Percentiles rank a stretch among this genome's conserved stretches.
Conservation (phyloP, 35 echinoderm and acorn worm species). For the Hemicentrotus pulcherrimus region DNA sequence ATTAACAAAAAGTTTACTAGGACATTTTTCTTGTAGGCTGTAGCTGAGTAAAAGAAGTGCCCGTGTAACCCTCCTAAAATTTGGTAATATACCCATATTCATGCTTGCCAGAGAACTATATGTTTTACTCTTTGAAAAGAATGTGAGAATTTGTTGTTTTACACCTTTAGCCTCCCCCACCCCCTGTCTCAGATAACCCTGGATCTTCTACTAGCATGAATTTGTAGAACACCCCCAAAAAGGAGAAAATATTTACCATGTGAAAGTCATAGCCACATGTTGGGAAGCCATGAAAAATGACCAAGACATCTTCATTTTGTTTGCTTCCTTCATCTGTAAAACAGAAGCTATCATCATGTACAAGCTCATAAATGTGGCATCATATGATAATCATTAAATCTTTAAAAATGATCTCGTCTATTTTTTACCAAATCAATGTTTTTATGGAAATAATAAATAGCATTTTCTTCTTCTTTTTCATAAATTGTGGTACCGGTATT, state of each 20-base stretch:
- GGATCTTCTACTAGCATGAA: neutral
- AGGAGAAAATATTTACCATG: constrained; percentile 51
- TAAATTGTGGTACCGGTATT: too few relatives aligned
- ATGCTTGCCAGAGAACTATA: neutral
- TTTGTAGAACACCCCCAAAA: neutral
- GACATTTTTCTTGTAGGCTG: too few relatives aligned
- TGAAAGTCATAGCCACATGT: constrained; percentile 83
- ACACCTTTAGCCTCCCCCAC: too few relatives aligned
- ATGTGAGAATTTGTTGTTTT: too few relatives aligned
- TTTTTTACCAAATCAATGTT: too few relatives aligned
- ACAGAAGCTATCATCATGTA: neutral
- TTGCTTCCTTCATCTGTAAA: constrained; percentile 52
- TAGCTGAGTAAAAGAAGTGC: neutral
- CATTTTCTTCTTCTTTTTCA: too few relatives aligned
- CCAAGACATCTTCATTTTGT: constrained; percentile 58
- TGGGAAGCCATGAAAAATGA: constrained; percentile 92
- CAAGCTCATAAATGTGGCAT: too few relatives aligned
- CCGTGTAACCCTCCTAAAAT: neutral
- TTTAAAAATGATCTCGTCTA: too few relatives aligned
- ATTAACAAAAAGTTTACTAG: too few relatives aligned
- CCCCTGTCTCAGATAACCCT: too few relatives aligned
- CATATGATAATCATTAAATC: too few relatives aligned
- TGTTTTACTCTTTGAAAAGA: neutral
- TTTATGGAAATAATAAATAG: too few relatives aligned
- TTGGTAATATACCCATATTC: neutral